These are phyloP conservation scores for Drosophila fungiperda DNA, from an alignment of 2,888 invertebrate genomes.

Conservation along the genomic window DNA sequence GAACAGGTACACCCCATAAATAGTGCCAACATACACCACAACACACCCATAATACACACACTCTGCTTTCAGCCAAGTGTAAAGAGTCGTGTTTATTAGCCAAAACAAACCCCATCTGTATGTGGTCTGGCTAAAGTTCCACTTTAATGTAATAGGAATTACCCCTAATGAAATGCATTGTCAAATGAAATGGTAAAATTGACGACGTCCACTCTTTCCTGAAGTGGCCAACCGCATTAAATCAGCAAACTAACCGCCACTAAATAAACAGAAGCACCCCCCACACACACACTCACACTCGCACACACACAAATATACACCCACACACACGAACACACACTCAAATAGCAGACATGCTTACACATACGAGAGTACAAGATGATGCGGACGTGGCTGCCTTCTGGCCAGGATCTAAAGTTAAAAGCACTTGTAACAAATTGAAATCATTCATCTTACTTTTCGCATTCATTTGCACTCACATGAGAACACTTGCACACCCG, in stretches of 20 bases:
- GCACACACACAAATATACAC: slow-evolving; percentile 12
- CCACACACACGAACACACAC: neutral
- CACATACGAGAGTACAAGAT: slow-evolving; percentile 23
- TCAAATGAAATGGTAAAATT: slow-evolving; percentile 82
- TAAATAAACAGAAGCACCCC: slow-evolving; percentile 64
- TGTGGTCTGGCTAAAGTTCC: slow-evolving; percentile 41
- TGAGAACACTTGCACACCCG: slow-evolving; percentile 12
- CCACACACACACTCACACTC: slow-evolving; percentile 22
- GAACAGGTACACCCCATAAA: slow-evolving; percentile 36
- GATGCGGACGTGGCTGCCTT: slow-evolving; percentile 43
- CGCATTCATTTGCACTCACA: slow-evolving; percentile 71
- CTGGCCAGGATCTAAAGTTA: slow-evolving; percentile 71
- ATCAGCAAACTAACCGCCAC: slow-evolving; percentile 80
- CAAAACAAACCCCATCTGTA: slow-evolving; percentile 58
- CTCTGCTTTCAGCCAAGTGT: slow-evolving; percentile 71
- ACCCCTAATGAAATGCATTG: slow-evolving; percentile 80
- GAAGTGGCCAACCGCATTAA: slow-evolving; percentile 76
- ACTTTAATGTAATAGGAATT: slow-evolving; percentile 73
- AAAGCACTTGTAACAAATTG: slow-evolving; percentile 82
- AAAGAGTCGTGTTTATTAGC: slow-evolving; percentile 73
- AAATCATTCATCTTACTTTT: slow-evolving; percentile 81
- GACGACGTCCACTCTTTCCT: slow-evolving; percentile 78
- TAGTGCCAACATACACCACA: slow-evolving; percentile 6
- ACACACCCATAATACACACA: slow-evolving; percentile 10
- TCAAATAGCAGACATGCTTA: slow-evolving; percentile 3